Evolutionary conservation across 2,113 vertebrate genomes (phyloP), one percentile per base, ranked within the genome.

Genomic region (rat (Rattus norvegicus)): DNA sequence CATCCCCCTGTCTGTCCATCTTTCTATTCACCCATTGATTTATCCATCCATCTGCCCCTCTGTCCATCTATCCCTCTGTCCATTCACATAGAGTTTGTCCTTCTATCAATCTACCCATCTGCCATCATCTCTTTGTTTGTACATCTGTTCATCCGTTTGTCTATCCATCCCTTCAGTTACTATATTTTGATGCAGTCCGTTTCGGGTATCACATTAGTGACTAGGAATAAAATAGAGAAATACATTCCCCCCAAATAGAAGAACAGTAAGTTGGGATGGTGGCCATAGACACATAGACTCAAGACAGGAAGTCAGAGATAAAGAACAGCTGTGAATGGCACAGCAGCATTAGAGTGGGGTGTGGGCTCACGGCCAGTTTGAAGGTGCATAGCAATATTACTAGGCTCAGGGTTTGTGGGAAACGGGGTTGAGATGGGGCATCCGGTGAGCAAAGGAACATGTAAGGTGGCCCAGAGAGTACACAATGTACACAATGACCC

Each of bases 201-300:
- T 28, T 39, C 28, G 85, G 70, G 9, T 4, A 36, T 76, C 76
- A 49, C 11, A 61, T 56, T 75, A 61, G 49, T 39, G 72, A 16
- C 69, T 94, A 49, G 65, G 69, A 87, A 69, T 84, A 86, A 96
- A 80, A 90, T n/a, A 36, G 73, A 92, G 75, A 70, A 73, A 70
- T 28, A 76, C 19, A 54, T 17, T 11, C 56, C 9, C 30, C 61
- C 79, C 47, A 20, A 69, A 93, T 20, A n/a, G 10, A 88, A 94
- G 56, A 80, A 79, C 63, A 24, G 30, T 39, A 79, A 65, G 72
- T 59, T 43, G 9, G 65, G n/a, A 12, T 63, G 16, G 47, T 43
- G 52, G 33, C n/a, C 79, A 52, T 49, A 79, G 36, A 87, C n/a
- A 22, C n/a, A 52, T 2, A 69, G 10, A 63, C 1, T 49, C 10